A percentile compares a stretch with the other conserved stretches of the same genome.
phyloP scores from a whole-genome alignment of 2,888 invertebrate species.

The Laothoe populi region DNA sequence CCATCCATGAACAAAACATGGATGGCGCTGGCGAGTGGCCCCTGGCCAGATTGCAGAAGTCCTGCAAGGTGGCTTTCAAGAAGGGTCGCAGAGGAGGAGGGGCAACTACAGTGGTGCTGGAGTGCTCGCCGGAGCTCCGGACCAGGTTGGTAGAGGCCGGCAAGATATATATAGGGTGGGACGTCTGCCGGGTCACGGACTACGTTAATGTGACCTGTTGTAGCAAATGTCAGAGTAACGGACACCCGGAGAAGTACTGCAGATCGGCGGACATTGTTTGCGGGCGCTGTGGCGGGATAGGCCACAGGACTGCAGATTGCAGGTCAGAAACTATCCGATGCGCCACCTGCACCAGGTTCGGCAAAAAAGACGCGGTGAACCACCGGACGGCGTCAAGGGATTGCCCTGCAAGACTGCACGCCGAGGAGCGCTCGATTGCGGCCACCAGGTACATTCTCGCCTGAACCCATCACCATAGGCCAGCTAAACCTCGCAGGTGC shows the following conservation, averaged over 20 bases:
- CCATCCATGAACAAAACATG: no score
- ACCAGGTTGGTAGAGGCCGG: background rate
- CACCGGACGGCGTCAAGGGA: slow-evolving; percentile 36
- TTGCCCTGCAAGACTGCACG: slow-evolving; percentile 36
- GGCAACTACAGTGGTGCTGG: slow-evolving; percentile 16
- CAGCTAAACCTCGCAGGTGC: slow-evolving; percentile 41
- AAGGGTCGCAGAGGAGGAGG: background rate
- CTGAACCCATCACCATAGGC: slow-evolving; percentile 16
- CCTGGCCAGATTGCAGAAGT: no score
- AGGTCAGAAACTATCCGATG: slow-evolving; percentile 8
- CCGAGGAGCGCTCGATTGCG: no score
- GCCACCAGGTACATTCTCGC: background rate
- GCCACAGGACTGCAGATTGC: slow-evolving; percentile 35
- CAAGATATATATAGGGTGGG: slow-evolving; percentile 35
- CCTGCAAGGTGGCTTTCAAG: background rate
- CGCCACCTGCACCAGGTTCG: slow-evolving; percentile 34
- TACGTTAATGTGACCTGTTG: background rate
- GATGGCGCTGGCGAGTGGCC: no score
- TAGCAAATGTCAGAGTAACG: slow-evolving; percentile 46
- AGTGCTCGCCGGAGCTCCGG: slow-evolving; percentile 29
- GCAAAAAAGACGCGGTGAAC: no score
- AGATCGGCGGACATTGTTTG: slow-evolving; percentile 29
- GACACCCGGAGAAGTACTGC: slow-evolving; percentile 47
- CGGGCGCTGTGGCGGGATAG: slow-evolving; percentile 38
- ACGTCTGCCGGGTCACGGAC: slow-evolving; percentile 27